A percentile compares a stretch with the other conserved stretches of the same genome.
phyloP scores from a whole-genome alignment of 2,888 invertebrate genomes.

The Agrilus mali region DNA sequence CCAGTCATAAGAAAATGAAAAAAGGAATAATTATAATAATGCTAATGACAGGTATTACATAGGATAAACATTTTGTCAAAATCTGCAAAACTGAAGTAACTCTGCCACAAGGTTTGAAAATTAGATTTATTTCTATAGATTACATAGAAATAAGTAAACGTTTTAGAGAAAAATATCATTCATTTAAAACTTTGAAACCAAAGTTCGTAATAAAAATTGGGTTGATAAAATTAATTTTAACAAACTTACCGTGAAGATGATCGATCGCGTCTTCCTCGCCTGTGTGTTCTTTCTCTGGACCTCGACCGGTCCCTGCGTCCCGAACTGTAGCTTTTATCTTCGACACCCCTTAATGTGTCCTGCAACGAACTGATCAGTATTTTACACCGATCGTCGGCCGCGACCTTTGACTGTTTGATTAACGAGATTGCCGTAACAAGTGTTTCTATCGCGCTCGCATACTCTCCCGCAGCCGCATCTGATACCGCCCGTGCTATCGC shows the following conservation, averaged over 20 bases:
- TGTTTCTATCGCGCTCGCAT: conserved; percentile 96
- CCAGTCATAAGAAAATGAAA: no score
- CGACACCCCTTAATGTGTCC: conserved; percentile 94
- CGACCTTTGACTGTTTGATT: conserved; percentile 90
- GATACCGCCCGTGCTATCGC: conserved; percentile 96
- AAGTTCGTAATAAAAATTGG: no score
- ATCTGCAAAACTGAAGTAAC: no score
- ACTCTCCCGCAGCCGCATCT: conserved; percentile 95
- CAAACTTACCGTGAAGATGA: conserved; percentile 23
- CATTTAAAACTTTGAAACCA: no score
- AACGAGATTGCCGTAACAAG: conserved; percentile 96
- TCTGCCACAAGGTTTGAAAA: no score
- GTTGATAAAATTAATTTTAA: no score
- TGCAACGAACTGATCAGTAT: conserved; percentile 92
- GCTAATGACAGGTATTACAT: no score
- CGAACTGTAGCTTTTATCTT: conserved; percentile 90
- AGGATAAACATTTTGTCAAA: no score
- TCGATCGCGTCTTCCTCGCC: conserved; percentile 30
- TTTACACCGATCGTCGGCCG: conserved; percentile 94
- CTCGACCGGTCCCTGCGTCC: conserved; percentile 46
- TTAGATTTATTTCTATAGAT: no score
- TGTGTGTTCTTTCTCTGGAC: conserved; percentile 30
- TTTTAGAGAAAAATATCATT: no score
- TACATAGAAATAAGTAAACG: not conserved
- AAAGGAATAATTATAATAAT: no score